These are phyloP conservation scores for Galago senegalensis DNA, from an alignment of 2,797 vertebrate species.

Conservation along the genomic window DNA sequence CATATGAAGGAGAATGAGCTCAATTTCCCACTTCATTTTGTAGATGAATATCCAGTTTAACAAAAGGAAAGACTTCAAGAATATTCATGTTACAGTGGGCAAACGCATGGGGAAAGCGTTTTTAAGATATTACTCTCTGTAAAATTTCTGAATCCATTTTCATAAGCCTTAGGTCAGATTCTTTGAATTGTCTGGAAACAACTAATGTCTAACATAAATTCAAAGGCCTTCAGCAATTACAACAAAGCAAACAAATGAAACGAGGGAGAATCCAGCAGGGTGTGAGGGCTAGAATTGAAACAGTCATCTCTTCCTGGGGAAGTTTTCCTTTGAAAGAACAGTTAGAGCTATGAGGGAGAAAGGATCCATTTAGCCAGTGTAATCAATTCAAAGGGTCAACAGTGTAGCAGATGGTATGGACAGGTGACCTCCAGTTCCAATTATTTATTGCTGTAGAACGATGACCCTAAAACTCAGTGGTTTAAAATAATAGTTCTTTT, in stretches of 20 bases:
- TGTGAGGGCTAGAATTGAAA: neutral
- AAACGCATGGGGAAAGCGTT: conserved; percentile 65
- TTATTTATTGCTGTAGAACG: neutral
- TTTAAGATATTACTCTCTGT: conserved; percentile 68
- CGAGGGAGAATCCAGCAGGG: neutral
- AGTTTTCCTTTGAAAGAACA: neutral
- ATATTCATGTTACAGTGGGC: conserved; percentile 10
- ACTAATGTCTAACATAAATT: conserved; percentile 36
- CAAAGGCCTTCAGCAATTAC: conserved; percentile 48
- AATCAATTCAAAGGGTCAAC: neutral
- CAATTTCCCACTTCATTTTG: conserved; percentile 47
- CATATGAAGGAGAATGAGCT: conserved; percentile 47
- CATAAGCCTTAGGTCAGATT: conserved; percentile 58
- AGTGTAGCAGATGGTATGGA: neutral
- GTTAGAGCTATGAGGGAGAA: neutral
- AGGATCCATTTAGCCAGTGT: neutral
- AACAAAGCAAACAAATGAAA: conserved; percentile 48
- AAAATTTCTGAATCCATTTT: conserved; percentile 59
- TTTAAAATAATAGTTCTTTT: neutral
- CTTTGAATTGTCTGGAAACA: conserved; percentile 55
- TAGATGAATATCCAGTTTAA: conserved; percentile 37
- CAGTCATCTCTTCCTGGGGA: neutral
- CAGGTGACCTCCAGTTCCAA: neutral
- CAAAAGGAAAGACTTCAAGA: conserved; percentile 61
- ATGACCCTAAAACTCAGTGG: neutral